A percentile compares a stretch with the other conserved stretches of the same genome.
These are phyloP conservation scores for Psophia crepitans DNA, from an alignment of 2,113 vertebrate genomes.

Conservation along the genomic window DNA sequence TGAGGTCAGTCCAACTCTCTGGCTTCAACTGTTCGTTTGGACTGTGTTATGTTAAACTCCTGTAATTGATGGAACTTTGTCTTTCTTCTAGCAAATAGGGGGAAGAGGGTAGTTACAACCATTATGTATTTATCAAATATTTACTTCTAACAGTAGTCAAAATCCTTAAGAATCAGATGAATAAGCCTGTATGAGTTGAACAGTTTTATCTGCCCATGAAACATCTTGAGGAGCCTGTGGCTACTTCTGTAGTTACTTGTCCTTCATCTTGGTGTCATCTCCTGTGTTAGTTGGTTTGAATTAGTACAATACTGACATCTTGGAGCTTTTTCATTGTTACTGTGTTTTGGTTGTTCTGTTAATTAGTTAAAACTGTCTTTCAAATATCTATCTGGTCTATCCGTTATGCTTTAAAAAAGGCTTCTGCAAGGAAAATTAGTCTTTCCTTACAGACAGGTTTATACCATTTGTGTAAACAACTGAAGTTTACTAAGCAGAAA, in stretches of 20 bases:
- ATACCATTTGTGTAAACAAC: background rate
- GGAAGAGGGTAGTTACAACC: background rate
- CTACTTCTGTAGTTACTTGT: background rate
- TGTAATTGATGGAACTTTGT: background rate
- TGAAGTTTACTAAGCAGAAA: background rate
- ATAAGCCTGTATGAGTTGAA: background rate
- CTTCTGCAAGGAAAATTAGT: background rate
- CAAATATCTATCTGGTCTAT: background rate
- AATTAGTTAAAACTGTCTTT: background rate
- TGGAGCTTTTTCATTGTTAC: background rate
- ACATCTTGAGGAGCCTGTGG: background rate
- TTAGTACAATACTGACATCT: background rate
- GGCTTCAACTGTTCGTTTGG: background rate
- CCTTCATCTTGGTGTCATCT: background rate
- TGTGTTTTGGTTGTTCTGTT: background rate
- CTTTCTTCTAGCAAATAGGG: background rate
- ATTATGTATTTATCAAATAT: background rate
- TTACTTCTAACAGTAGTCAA: background rate
- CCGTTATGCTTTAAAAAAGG: background rate
- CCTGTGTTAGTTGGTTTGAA: background rate
- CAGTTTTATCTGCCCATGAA: background rate
- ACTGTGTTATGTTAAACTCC: background rate
- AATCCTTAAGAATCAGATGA: background rate
- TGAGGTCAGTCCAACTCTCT: accelerated
- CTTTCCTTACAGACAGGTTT: background rate